These are phyloP conservation scores for Brachionus koreanus DNA, from an alignment of 1,140 invertebrate species.

Conservation along the genomic window DNA sequence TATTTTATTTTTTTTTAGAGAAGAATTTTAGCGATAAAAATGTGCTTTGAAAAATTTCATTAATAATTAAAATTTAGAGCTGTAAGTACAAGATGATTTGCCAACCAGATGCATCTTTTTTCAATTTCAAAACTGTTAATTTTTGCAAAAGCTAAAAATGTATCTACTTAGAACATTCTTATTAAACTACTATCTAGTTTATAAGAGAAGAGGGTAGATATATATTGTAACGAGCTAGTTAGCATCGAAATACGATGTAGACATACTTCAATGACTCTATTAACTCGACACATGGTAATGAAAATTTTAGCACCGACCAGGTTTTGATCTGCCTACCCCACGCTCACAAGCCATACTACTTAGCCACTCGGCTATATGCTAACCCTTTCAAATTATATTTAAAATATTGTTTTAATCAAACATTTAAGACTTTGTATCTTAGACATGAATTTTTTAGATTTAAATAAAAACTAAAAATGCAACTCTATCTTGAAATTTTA, in stretches of 20 bases:
- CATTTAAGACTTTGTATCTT: background rate
- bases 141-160: background rate
- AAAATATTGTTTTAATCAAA: background rate
- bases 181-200: background rate
- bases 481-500: background rate
- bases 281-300: constrained; percentile 12
- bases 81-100: no score
- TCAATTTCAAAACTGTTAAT: no score
- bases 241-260: constrained; percentile 37
- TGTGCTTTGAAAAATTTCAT: no score
- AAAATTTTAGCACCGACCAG: background rate
- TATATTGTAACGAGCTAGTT: constrained; percentile 42
- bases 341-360: background rate
- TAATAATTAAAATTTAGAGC: no score
- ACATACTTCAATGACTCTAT: constrained; percentile 45
- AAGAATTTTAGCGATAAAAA: no score
- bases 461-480: background rate
- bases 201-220: constrained; percentile 43
- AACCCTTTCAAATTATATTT: background rate
- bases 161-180: constrained; percentile 44
- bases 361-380: constrained; percentile 5
- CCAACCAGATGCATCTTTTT: no score
- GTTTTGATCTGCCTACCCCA: background rate
- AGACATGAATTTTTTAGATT: constrained; percentile 15
- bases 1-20: no score